Conservation (phyloP, 2,888 invertebrate genomes). For the Lepidocyrtoides sp. region DNA sequence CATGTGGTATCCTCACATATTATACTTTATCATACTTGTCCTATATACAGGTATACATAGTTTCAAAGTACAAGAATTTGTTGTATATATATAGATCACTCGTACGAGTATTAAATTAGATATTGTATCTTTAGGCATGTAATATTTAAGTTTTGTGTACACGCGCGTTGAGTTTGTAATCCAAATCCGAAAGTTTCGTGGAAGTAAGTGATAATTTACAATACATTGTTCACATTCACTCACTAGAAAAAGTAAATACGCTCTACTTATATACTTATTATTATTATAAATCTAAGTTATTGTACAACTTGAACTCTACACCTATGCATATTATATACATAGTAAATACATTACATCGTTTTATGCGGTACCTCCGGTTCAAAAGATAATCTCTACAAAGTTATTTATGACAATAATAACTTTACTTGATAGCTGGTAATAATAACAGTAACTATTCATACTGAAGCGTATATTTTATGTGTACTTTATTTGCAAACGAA, state of each 20-base stretch:
- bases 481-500: neutral
- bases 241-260: neutral
- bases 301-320: too few species aligned
- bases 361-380: neutral
- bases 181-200: neutral
- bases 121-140: neutral
- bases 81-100: conserved; percentile 26
- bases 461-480: neutral
- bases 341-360: too few species aligned
- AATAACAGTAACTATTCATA: neutral
- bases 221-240: neutral
- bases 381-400: conserved; percentile 12
- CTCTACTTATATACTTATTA: too few species aligned
- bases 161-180: neutral
- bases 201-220: conserved; percentile 46
- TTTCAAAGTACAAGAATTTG: conserved; percentile 60
- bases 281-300: too few species aligned
- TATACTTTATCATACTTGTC: conserved; percentile 48
- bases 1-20: conserved; percentile 54
- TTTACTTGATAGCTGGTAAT: conserved; percentile 21
- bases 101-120: conserved; percentile 23
- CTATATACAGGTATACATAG: neutral
- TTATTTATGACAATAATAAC: conserved; percentile 7
- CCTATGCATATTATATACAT: too few species aligned
- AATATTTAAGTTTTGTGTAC: conserved; percentile 7